Base-by-base conservation (phyloP, 2,113 vertebrate genomes). In the Neolamprologus kungweensis region DNA sequence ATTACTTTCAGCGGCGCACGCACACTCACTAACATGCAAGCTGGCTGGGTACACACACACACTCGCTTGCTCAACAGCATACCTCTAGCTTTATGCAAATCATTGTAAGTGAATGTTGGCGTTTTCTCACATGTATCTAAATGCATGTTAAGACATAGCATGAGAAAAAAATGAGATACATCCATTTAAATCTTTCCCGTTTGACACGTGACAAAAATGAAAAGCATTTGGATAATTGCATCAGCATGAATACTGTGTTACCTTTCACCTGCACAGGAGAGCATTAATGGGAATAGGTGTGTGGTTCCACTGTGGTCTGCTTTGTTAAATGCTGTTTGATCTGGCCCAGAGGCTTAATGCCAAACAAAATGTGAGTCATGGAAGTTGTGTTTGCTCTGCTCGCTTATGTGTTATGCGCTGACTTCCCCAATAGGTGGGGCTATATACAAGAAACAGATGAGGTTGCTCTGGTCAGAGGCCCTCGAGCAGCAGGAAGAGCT, bases 371-470 rank as follows among this genome's bases (percentile, higher is more conserved):
- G 82, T 82, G 80, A 94, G 42, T 88, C 65, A 84, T 9, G 23
- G 60, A 91, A 28, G 31, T 80, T 55, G 12, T 75, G 12, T 79
- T 83, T 40, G 55, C 9, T 79, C 65, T 83, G 16, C 83, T 91
- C 33, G 23, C 33, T 53, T 68, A 68, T 23, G 9, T 86, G 92
- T 57, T 86, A 82, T 93, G 88, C 31, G 3, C 21, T 2, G 16
- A 79, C 60, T 87, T 71, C 47, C 54, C 88, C 96, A 94, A 96
- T 94, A 96, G 95, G 95, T 95, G 94, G 95, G 86, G 94, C 93
- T 96, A 94, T 92, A 92, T 95, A 93, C 96, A 96, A 91, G 81
- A 96, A 95, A 89, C 95, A 92, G 88, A 55, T 47, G 58, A 87
- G 71, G 81, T 81, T 68, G 81, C 71, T 23, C 40, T 88, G 90